Evolutionary conservation across 2,113 vertebrate species (phyloP).

Genomic region (Peromyscus polionotus): DNA sequence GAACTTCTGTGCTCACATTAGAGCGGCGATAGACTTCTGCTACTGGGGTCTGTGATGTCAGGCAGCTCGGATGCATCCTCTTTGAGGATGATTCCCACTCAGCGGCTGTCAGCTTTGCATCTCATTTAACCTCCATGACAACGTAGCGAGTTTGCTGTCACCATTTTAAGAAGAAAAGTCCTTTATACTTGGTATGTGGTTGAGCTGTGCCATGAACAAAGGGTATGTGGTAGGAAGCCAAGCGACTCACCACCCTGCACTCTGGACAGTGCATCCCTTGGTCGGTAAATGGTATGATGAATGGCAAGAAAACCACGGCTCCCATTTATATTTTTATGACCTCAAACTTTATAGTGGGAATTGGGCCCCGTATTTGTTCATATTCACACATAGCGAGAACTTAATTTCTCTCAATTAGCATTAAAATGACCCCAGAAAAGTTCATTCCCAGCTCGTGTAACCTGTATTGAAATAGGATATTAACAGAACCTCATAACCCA

Average conservation of each 20-base stretch:
- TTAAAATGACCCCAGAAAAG: constrained; percentile 37
- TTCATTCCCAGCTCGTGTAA: not conserved
- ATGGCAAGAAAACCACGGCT: not conserved
- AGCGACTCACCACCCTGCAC: not conserved
- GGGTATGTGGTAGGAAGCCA: not conserved
- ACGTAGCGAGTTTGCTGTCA: not conserved
- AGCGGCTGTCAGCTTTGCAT: not conserved
- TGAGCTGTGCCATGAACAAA: not conserved
- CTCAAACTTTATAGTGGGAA: not conserved
- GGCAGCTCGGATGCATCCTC: too few species aligned
- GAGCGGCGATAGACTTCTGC: not conserved
- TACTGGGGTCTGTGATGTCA: not conserved
- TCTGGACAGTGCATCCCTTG: not conserved
- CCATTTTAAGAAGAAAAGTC: not conserved
- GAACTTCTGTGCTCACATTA: not conserved
- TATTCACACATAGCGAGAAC: not conserved
- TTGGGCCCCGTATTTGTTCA: not conserved
- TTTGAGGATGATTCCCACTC: not conserved
- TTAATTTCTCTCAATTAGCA: constrained; percentile 35
- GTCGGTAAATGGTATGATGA: not conserved
- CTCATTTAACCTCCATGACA: not conserved
- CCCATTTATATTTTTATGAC: not conserved
- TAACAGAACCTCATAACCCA: not conserved
- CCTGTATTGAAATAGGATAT: not conserved
- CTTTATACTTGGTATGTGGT: not conserved